Conservation (phyloP, 2,113 vertebrate genomes). For the Phyllostomus hastatus region DNA sequence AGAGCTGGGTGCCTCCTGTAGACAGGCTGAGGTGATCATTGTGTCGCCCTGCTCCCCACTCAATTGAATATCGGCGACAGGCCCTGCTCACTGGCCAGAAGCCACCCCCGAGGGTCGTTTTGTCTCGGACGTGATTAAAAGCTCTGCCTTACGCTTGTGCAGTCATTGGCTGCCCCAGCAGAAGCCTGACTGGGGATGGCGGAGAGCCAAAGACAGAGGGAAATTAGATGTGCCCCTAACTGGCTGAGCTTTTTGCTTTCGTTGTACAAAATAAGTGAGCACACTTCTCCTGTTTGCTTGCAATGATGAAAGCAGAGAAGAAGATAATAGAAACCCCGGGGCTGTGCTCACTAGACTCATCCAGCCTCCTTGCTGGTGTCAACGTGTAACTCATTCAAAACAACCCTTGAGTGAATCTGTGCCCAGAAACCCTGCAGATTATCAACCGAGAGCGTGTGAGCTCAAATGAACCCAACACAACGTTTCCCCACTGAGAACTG, state of each 20-base stretch:
- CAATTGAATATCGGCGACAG: not conserved
- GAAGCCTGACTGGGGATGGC: not conserved
- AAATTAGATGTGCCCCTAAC: not conserved
- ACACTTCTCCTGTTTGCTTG: constrained; percentile 25
- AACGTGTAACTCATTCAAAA: not conserved
- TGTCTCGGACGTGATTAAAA: not conserved
- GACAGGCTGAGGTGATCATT: not conserved
- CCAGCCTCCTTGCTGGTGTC: not conserved
- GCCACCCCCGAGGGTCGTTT: not conserved
- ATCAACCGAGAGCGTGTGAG: not conserved
- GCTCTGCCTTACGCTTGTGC: not conserved
- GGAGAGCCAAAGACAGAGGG: not conserved
- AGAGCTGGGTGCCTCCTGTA: not conserved
- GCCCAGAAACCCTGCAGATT: not conserved
- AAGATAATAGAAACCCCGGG: not conserved
- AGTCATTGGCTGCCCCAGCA: not conserved
- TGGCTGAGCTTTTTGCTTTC: not conserved
- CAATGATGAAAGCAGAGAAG: constrained; percentile 5
- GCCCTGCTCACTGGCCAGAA: not conserved
- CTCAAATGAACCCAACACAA: not conserved
- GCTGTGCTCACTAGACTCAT: not conserved
- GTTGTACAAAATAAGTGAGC: constrained; percentile 16
- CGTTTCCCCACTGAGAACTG: not conserved
- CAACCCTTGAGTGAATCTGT: not conserved
- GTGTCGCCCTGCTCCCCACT: not conserved